Base-by-base conservation (phyloP, 1,140 invertebrate species). In the Musca vetustissima region DNA sequence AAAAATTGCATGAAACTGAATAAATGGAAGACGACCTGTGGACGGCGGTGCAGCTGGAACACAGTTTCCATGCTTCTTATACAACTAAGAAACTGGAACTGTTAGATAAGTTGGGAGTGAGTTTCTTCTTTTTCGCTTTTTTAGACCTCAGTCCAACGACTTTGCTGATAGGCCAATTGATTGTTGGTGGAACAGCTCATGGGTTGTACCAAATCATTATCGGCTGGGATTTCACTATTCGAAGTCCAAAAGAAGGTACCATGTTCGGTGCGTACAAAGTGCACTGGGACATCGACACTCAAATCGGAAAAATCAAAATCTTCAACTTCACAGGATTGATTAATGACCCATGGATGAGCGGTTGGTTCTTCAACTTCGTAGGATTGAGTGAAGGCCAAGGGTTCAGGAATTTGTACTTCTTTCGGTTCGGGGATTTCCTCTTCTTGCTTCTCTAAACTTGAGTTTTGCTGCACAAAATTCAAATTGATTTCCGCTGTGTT, bases 231-330 rank as follows among this genome's bases (percentile, higher is more conserved):
- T 64, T 79, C 75, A 67, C 74, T 76, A 71, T 82, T 76, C 24
- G 87, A 86, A 15, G 85, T 86, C 85, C 85, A 86, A 79, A 86
- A 86, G 79, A 86, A 86, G 57, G 85, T 86, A 21, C 85, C 85
- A 28, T 84, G 84, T 66, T 85, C 84, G 17, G 85, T 86, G 76
- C 83, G 83, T 61, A 85, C 84, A 73, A 86, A 86, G 75, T 86
- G 84, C 19, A 86, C 85, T 21, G 85, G 85, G 17, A 83, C 79
- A 61, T 74, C 77, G 57, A 74, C 75, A 61, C 73, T 76, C 74
- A 88, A 83, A 72, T 87, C 87, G 68, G 75, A 76, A 53, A 73
- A 68, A 19, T 79, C 77, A 68, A 78, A 79, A 75, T 81, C 79
- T 68, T 81, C 79, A 48, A 80, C 72, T 61, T 81, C 74, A 64